phyloP scores from a whole-genome alignment of 2,113 vertebrate species.

The Silurus meridionalis region DNA sequence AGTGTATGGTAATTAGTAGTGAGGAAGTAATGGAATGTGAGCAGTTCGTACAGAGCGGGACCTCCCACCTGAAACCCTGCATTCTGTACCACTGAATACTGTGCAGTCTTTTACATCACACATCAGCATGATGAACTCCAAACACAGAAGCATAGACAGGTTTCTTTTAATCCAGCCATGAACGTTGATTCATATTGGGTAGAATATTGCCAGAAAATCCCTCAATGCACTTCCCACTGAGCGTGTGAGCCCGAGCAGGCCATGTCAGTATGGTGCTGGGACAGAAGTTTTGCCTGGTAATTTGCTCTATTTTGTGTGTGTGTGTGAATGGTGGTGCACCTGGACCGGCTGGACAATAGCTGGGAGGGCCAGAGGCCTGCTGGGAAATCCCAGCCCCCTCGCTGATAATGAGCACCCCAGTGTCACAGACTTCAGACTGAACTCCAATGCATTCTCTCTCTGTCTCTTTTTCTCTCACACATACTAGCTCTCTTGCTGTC shows the following conservation, averaged over 20 bases:
- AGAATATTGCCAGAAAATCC: neutral
- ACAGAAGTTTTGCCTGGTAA: conserved; percentile 45
- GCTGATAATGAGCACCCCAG: conserved; percentile 71
- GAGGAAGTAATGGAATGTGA: conserved; percentile 78
- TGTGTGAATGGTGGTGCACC: conserved; percentile 71
- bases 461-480: conserved; percentile 34
- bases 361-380: conserved; percentile 59
- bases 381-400: conserved; percentile 57
- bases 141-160: neutral
- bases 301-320: conserved; percentile 42
- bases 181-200: neutral
- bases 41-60: conserved; percentile 63
- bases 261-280: conserved; percentile 12
- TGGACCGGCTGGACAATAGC: conserved; percentile 70
- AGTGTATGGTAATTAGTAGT: conserved; percentile 74
- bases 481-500: neutral
- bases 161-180: neutral
- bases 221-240: conserved; percentile 33
- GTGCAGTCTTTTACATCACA: conserved; percentile 8
- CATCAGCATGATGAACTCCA: neutral
- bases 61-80: conserved; percentile 67
- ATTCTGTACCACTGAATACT: conserved; percentile 57
- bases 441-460: conserved; percentile 50
- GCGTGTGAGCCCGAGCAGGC: conserved; percentile 11
- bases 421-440: conserved; percentile 60